Base-by-base conservation (phyloP, 2,113 vertebrate species). In the Copsychus sechellarum region DNA sequence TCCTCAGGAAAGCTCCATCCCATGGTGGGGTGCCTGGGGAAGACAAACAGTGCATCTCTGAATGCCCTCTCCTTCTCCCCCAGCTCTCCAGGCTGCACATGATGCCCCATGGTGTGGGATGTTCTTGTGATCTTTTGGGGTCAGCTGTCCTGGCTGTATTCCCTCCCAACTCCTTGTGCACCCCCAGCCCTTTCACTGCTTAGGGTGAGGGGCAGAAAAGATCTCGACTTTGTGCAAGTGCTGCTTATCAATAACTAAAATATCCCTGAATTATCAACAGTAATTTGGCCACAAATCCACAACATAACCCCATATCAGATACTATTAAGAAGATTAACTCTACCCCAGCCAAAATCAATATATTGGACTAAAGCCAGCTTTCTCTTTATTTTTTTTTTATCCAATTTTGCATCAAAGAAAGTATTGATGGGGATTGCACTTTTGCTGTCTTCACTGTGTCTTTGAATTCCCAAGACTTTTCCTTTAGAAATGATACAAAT, bases 11-110 rank as follows among this genome's bases (percentile, higher is more conserved):
- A 51, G 23, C 5, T 64, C 7, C 16, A 42, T 33, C 31, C 3
- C 0, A 0, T 1, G 0, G 14, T 8, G 28, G 0, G 1, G 5
- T 43, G 11, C 19, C 20, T 34, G 47, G 60, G 50, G 60, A 79
- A 56, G 70, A 26, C n/a, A 81, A 83, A 15, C 0, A 0, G 5
- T 42, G 3, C 8, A 1, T 57, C n/a, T 83, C 36, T 7, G 0
- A 19, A 31, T 0, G 0, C 20, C 9, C 6, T 15, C 8, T 54
- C 6, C 9, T 64, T 51, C 45, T 51, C 12, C 11, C 10, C 8
- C 64, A 62, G 12, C 12, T 64, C 34, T 34, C 4, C 6, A 3
- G 17, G 10, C 38, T 90, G 34, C 43, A 6, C 21, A 40, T 6
- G n/a, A 47, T 45, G 14, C 21, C 17, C 1, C 19, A 8, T 12